These are phyloP conservation scores for Drosophila pruinosa DNA, from an alignment of 1,140 invertebrate species.

Conservation along the genomic window DNA sequence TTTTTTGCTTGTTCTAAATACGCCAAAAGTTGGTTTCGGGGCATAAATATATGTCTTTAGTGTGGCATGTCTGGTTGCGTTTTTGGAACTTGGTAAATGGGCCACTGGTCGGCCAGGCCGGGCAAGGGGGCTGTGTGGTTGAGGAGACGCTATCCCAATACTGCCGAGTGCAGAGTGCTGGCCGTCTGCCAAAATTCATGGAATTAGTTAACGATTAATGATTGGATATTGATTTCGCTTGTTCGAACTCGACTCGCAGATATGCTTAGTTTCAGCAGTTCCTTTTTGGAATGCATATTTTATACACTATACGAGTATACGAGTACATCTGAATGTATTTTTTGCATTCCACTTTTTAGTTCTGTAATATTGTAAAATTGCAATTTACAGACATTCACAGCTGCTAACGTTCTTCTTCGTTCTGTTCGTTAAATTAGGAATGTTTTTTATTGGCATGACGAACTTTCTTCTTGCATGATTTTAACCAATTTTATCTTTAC, in stretches of 20 bases:
- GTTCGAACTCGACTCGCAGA: background rate
- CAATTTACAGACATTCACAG: background rate
- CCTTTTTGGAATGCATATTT: background rate
- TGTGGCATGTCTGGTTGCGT: slow-evolving; percentile 79
- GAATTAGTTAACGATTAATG: slow-evolving; percentile 82
- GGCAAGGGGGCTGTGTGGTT: slow-evolving; percentile 4
- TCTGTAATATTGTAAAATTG: background rate
- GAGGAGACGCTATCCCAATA: too few species aligned
- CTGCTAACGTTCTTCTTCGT: background rate
- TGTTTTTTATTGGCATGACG: slow-evolving; percentile 31
- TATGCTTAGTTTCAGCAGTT: background rate
- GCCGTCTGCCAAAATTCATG: slow-evolving; percentile 69
- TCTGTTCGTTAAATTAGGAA: slow-evolving; percentile 16
- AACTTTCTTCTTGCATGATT: slow-evolving; percentile 30
- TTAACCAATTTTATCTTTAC: slow-evolving; percentile 25
- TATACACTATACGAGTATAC: background rate
- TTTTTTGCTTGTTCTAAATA: slow-evolving; percentile 70
- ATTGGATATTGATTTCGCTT: slow-evolving; percentile 77
- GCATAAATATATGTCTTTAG: slow-evolving; percentile 81
- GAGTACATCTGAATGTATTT: background rate
- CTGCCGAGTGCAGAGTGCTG: slow-evolving; percentile 17
- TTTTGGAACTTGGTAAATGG: slow-evolving; percentile 74
- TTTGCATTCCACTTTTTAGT: background rate
- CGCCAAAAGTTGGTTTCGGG: slow-evolving; percentile 69
- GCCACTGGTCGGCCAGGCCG: slow-evolving; percentile 31